Base-by-base conservation (phyloP, 2,113 vertebrate genomes). In the Tichodroma muraria region DNA sequence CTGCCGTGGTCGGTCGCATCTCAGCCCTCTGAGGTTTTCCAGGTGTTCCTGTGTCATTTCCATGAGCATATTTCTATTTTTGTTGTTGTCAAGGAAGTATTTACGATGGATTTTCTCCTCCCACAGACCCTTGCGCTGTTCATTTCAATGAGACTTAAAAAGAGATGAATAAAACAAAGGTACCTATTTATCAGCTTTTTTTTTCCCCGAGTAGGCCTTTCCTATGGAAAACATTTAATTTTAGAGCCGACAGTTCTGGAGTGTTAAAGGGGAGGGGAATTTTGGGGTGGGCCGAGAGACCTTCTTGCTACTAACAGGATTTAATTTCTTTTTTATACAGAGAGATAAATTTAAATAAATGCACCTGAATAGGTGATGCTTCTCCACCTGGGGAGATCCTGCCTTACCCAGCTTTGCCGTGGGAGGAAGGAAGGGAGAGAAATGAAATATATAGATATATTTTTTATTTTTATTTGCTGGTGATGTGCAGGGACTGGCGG, bases 111-210 rank as follows among this genome's bases (percentile, higher is more conserved):
- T 95, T 91, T 94, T 80, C 95, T 86, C 90, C 88, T 93, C 85
- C 92, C 31, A 73, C 88, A 97, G 93, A 92, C 56, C 93, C 40
- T 93, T 96, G 94, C 81, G n/a, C 64, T 97, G 94, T 94, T 97
- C 80, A 8, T 90, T 92, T 93, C 94, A 53, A 52, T 76, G 91
- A 97, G 95, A 97, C 88, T 96, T 93, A 54, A 80, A 95, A 94
- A 95, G 92, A 93, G 91, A 57, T 80, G 92, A 96, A 95, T 97
- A 97, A 97, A 97, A 90, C 94, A 63, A 95, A 95, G 94, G 87
- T 95, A 92, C 91, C 52, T 60, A 82, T 90, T 82, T 60, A 65
- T 71, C 75, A 80, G 84, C 63, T 95, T 87, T 76, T 82, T 80
- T 31, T 84, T 52, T 6, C 11, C 15, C 59, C 2, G 0, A 37